phyloP scores from a whole-genome alignment of 2,888 invertebrate genomes.

The Lasioglossum oenotherae region DNA sequence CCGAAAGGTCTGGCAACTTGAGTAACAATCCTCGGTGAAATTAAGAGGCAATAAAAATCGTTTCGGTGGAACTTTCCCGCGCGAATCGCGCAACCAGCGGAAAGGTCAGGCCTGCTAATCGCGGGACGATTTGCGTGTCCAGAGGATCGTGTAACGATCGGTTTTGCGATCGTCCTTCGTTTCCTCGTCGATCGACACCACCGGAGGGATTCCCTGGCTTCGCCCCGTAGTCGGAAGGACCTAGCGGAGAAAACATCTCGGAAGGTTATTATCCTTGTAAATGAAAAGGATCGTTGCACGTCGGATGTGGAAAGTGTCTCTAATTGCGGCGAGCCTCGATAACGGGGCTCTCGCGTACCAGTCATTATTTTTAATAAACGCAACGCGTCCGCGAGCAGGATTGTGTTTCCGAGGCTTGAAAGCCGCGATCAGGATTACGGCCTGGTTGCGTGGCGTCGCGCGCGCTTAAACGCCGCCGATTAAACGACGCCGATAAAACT shows the following conservation, averaged over 20 bases:
- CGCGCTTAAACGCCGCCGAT: constrained; percentile 61
- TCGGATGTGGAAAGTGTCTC: constrained; percentile 13
- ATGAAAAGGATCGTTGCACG: constrained; percentile 36
- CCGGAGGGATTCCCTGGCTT: constrained; percentile 20
- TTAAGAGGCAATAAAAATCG: not conserved
- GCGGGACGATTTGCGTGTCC: constrained; percentile 20
- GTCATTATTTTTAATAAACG: constrained; percentile 82
- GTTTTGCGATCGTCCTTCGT: constrained; percentile 47
- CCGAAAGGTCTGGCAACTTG: constrained; percentile 6
- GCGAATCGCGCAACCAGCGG: constrained; percentile 17
- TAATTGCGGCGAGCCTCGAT: constrained; percentile 29
- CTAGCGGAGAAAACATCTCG: not conserved
- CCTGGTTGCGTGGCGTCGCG: constrained; percentile 26
- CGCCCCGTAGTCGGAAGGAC: constrained; percentile 21
- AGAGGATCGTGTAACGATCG: constrained; percentile 48
- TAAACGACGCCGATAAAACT: constrained; percentile 53
- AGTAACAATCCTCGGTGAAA: not conserved
- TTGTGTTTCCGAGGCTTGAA: constrained; percentile 74
- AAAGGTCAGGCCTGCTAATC: constrained; percentile 22
- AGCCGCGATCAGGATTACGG: constrained; percentile 36
- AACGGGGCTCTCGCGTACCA: constrained; percentile 61
- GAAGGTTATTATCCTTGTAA: constrained; percentile 51
- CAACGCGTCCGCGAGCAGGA: constrained; percentile 75
- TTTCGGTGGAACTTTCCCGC: constrained; percentile 7
- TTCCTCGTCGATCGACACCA: constrained; percentile 33